Base-by-base conservation (phyloP, 1,140 invertebrate species). In the Sarcophaga bullata region DNA sequence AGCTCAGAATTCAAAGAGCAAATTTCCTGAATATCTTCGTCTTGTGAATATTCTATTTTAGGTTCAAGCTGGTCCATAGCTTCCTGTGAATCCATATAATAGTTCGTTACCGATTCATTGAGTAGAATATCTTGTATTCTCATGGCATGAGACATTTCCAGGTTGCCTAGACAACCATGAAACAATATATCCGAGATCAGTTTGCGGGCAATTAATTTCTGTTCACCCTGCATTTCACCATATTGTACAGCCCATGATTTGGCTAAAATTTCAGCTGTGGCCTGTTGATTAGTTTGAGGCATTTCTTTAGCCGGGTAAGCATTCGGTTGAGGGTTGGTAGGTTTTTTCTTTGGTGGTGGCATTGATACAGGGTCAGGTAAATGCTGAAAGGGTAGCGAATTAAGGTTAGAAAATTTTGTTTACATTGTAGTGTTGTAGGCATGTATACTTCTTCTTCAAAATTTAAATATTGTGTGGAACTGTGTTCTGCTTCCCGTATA, bases 161-260 rank as follows among this genome's bases (percentile, higher is more conserved):
- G 52, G 6, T 47, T 49, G 15, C 76, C 76, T 10, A 80, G 15
- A n/a, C 76, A 52, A 48, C 76, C 76, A n/a, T 80, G 76, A 54
- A 80, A 80, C 17, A 80, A 19, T 17, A 80, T 52, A 80, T 80
- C 76, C 2, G 76, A 80, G 17, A 80, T 80, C 6, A 80, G 49
- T 80, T 80, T 80, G 15, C 76, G 37, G 10, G 76, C 76, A 54
- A 80, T 80, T 49, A 49, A 13, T 80, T 80, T 80, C 17, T 80
- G 76, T n/a, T 19, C n/a, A 10, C 17, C 76, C 10, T 80, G 17
- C 76, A 80, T 80, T 80, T 80, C 76, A 15, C 10, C 50, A 50
- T 80, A 80, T 50, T 80, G 76, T 49, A 52, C 19, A 17, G 76
- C 76, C 76, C 76, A 80, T 5, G 76, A 80, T 80, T 50, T 47